A percentile compares a stretch with the other conserved stretches of the same genome.
Conservation (phyloP, 2,797 vertebrate genomes). For the Cuniculus paca region DNA sequence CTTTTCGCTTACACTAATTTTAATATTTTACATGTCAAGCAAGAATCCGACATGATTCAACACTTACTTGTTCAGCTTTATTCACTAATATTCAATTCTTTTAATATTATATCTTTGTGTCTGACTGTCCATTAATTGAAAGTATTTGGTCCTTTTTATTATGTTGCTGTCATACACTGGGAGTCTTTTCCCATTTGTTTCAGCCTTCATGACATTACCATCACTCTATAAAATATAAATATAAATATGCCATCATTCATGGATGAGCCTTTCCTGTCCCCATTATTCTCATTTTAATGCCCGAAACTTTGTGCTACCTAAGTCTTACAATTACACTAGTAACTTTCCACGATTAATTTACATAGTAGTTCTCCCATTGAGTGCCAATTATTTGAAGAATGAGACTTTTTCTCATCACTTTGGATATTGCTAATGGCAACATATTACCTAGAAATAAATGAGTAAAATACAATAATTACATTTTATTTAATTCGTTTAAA, state of each 20-base stretch:
- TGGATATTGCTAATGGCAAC: neutral
- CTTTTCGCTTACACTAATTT: neutral
- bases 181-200: neutral
- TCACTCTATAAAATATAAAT: neutral
- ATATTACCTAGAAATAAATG: neutral
- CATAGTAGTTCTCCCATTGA: neutral
- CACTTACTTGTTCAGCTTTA: neutral
- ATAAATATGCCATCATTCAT: neutral
- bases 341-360: neutral
- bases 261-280: neutral
- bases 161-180: neutral
- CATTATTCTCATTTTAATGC: neutral
- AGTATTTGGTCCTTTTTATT: neutral
- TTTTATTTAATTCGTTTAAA: neutral
- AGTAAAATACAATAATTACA: neutral
- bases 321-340: neutral
- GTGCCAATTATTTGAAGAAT: neutral
- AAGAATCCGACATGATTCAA: neutral
- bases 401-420: neutral
- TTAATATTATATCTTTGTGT: neutral
- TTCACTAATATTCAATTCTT: neutral
- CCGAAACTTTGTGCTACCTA: neutral
- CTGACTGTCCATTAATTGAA: neutral
- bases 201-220: neutral
- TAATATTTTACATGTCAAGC: neutral